Percentiles rank a stretch among this genome's conserved stretches.
Conservation (phyloP, 1,140 invertebrate genomes). For the Hesperophylax magnus region DNA sequence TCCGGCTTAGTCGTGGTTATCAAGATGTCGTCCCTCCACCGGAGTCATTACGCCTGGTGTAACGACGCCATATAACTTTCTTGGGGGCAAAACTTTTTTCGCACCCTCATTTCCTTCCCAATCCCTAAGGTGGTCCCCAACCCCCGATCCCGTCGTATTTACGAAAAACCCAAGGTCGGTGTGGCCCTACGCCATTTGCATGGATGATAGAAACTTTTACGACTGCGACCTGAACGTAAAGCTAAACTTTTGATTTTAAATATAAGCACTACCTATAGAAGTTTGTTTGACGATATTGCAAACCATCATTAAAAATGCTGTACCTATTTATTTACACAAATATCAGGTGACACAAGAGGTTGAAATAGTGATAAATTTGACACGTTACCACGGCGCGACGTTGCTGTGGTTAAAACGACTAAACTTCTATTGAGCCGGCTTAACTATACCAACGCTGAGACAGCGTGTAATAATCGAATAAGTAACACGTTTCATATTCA, state of each 20-base stretch:
- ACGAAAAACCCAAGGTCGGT: constrained; percentile 19
- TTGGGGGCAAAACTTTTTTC: constrained; percentile 55
- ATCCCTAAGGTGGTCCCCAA: constrained; percentile 3
- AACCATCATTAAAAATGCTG: no score
- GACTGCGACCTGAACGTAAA: neutral
- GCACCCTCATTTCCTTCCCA: constrained; percentile 47
- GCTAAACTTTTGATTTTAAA: neutral
- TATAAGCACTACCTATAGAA: no score
- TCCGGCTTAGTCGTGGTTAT: constrained; percentile 39
- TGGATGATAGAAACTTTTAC: constrained; percentile 12
- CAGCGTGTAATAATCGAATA: no score
- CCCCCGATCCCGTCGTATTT: neutral
- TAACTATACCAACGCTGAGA: no score
- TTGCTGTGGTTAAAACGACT: no score
- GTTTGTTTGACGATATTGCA: no score
- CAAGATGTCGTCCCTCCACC: constrained; percentile 52
- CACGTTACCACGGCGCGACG: no score
- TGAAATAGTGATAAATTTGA: no score
- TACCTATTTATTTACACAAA: no score
- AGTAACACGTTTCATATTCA: no score
- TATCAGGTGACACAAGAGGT: no score
- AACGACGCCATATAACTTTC: constrained; percentile 57
- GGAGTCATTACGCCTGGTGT: constrained; percentile 54
- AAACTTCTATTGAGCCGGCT: no score
- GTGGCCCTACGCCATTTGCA: neutral